A percentile compares a stretch with the other conserved stretches of the same genome.
Conservation (phyloP, 2,113 vertebrate genomes). For the Tupaia tana region DNA sequence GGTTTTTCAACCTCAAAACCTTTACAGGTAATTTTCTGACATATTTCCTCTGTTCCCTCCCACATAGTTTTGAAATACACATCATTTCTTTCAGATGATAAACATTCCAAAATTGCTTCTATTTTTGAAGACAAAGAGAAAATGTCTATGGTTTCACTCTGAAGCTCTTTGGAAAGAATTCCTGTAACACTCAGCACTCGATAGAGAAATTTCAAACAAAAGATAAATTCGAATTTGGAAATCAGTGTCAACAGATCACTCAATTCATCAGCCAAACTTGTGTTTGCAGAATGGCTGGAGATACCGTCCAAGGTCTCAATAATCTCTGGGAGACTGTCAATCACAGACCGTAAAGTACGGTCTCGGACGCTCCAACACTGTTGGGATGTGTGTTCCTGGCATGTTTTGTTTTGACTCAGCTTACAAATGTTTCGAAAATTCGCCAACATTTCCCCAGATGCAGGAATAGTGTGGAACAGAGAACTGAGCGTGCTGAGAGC, state of each 20-base stretch:
- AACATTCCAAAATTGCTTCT: slow-evolving; percentile 80
- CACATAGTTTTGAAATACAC: slow-evolving; percentile 71
- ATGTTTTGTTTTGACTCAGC: slow-evolving; percentile 73
- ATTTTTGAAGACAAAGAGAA: slow-evolving; percentile 81
- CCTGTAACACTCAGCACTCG: slow-evolving; percentile 74
- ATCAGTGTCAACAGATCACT: slow-evolving; percentile 62
- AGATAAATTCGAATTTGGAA: slow-evolving; percentile 81
- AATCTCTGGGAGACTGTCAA: slow-evolving; percentile 73
- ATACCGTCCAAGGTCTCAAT: slow-evolving; percentile 54
- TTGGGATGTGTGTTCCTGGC: slow-evolving; percentile 69
- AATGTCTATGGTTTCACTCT: slow-evolving; percentile 75
- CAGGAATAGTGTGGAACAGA: slow-evolving; percentile 63
- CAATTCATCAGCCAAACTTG: slow-evolving; percentile 59
- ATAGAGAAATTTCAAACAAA: slow-evolving; percentile 81
- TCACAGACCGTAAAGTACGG: slow-evolving; percentile 63
- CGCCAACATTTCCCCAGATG: slow-evolving; percentile 59
- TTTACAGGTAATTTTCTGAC: slow-evolving; percentile 72
- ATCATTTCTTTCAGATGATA: slow-evolving; percentile 78
- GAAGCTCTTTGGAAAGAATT: slow-evolving; percentile 81
- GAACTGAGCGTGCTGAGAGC: slow-evolving; percentile 64
- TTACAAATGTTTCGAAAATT: slow-evolving; percentile 71
- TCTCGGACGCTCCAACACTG: slow-evolving; percentile 74
- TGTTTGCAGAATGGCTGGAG: slow-evolving; percentile 54
- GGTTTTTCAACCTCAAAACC: slow-evolving; percentile 80
- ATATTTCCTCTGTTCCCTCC: slow-evolving; percentile 74